These are phyloP conservation scores for Candoia aspera DNA, from an alignment of 2,113 vertebrate genomes.

Conservation along the genomic window DNA sequence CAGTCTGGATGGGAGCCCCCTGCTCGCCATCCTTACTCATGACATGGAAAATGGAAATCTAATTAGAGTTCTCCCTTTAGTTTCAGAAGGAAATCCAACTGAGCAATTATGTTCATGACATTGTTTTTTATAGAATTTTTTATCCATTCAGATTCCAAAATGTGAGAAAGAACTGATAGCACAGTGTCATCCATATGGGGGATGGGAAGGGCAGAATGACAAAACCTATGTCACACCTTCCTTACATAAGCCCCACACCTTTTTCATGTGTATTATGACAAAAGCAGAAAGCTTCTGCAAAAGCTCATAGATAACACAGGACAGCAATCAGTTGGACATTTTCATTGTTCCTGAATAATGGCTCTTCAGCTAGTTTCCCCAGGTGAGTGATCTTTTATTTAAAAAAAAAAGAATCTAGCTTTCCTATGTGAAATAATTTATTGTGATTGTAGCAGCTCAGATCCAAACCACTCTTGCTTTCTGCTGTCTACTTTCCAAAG, in stretches of 20 bases:
- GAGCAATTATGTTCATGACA: background rate
- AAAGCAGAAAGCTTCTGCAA: background rate
- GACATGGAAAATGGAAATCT: background rate
- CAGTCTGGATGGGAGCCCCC: no score
- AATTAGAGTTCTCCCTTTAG: background rate
- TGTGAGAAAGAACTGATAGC: background rate
- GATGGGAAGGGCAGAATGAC: background rate
- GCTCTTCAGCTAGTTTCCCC: background rate
- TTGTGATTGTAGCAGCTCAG: background rate
- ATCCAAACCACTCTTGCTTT: background rate
- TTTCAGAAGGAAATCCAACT: background rate
- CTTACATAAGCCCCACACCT: background rate
- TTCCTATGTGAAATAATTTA: background rate
- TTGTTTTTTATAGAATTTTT: background rate
- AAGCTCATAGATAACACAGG: background rate
- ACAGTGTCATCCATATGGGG: background rate
- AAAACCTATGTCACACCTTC: background rate
- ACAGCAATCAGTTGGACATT: background rate
- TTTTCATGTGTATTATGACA: background rate
- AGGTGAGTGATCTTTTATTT: background rate
- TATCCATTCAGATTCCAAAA: background rate
- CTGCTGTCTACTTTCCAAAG: background rate
- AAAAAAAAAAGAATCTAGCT: background rate
- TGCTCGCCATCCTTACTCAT: no score
- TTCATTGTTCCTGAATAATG: background rate